Percentiles rank a stretch among this genome's conserved stretches.
Evolutionary conservation across 2,797 vertebrate genomes (phyloP).

Genomic region (Trematomus bernacchii): DNA sequence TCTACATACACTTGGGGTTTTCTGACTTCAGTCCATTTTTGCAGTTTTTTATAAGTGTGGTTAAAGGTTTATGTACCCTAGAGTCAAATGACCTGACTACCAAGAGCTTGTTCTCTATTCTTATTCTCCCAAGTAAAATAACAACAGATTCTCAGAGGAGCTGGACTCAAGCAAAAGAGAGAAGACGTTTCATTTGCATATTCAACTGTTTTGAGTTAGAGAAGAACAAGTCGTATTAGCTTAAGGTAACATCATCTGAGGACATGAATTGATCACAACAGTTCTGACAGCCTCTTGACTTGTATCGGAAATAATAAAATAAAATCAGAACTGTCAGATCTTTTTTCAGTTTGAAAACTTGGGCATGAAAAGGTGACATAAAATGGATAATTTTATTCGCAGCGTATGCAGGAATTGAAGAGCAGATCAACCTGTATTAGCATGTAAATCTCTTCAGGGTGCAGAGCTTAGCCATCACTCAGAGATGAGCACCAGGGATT

Average conservation of each 20-base stretch:
- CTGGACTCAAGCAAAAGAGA: neutral
- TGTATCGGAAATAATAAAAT: constrained; percentile 10
- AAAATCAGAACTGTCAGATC: constrained; percentile 11
- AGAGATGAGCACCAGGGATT: constrained; percentile 38
- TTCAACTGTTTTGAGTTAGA: neutral
- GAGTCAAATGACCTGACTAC: constrained; percentile 12
- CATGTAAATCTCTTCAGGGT: constrained; percentile 53
- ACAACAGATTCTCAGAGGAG: neutral
- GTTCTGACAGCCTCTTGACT: constrained; percentile 10
- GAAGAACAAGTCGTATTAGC: constrained; percentile 8
- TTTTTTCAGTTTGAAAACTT: constrained; percentile 1
- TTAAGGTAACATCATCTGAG: neutral
- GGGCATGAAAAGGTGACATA: constrained; percentile 26
- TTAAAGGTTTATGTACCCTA: neutral
- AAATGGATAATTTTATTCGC: constrained; percentile 22
- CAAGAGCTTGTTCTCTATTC: constrained; percentile 3
- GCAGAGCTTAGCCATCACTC: constrained; percentile 29
- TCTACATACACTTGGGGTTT: neutral
- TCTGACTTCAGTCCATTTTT: neutral
- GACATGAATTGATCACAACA: neutral
- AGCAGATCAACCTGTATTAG: constrained; percentile 55
- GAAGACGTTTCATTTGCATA: neutral
- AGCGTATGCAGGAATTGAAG: constrained; percentile 29
- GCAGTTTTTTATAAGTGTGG: neutral
- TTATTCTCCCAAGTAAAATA: constrained; percentile 8